A percentile compares a stretch with the other conserved stretches of the same genome.
These are phyloP conservation scores for Liasis olivaceus DNA, from an alignment of 2,797 vertebrate species.

Conservation along the genomic window DNA sequence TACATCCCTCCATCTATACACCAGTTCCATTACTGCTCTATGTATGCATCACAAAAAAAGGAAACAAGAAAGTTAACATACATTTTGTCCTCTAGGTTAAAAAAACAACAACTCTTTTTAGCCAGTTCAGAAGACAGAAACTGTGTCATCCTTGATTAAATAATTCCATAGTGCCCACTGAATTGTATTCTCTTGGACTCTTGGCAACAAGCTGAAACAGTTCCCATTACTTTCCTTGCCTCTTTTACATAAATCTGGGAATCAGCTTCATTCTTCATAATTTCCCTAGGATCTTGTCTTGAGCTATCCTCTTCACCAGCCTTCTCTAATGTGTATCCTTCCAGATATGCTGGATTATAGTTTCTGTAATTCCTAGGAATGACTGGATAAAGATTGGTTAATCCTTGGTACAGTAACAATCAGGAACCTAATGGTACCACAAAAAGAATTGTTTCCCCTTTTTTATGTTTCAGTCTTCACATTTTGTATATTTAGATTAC, in stretches of 20 bases:
- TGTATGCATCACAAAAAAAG: neutral
- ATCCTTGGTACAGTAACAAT: neutral
- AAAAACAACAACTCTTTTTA: too few relatives aligned
- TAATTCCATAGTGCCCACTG: neutral
- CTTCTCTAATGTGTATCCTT: too few relatives aligned
- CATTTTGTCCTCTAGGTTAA: neutral
- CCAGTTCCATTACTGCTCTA: neutral
- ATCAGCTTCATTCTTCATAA: neutral
- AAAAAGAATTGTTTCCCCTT: neutral
- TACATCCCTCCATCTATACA: neutral
- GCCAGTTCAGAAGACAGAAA: neutral
- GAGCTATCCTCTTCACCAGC: neutral
- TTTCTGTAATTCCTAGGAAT: too few relatives aligned
- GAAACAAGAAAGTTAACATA: neutral
- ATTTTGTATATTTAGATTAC: too few relatives aligned
- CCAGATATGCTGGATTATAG: too few relatives aligned
- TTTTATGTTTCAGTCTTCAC: too few relatives aligned
- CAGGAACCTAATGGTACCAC: neutral
- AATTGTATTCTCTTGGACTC: too few relatives aligned
- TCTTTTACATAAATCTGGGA: neutral
- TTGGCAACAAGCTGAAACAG: too few relatives aligned
- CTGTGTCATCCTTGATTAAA: neutral
- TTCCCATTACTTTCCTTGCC: neutral
- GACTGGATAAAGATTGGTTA: too few relatives aligned
- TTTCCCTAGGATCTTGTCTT: neutral